Evolutionary conservation across 1,140 invertebrate species (phyloP).

Genomic region (Matsumurasca onukii): DNA sequence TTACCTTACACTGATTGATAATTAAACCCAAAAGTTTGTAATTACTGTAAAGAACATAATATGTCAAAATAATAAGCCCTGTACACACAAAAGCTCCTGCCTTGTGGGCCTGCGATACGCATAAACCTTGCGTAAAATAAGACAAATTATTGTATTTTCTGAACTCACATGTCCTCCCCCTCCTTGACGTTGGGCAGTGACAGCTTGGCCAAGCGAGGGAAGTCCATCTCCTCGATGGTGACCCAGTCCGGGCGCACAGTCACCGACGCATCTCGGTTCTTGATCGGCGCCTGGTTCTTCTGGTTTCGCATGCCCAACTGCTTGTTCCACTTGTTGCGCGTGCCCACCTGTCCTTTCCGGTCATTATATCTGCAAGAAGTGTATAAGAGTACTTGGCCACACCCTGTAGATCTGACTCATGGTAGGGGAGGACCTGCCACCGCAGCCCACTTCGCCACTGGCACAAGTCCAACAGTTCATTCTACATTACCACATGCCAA

Average conservation of each 20-base stretch:
- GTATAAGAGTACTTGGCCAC: too few species aligned
- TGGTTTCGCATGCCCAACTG: constrained; percentile 74
- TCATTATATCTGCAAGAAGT: constrained; percentile 46
- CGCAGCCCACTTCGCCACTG: too few species aligned
- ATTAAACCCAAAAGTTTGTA: too few species aligned
- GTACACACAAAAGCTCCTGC: too few species aligned
- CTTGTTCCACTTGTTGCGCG: constrained; percentile 79
- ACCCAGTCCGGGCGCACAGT: constrained; percentile 95
- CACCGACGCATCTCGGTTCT: constrained; percentile 97
- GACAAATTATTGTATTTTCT: neutral
- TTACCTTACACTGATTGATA: too few species aligned
- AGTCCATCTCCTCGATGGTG: constrained; percentile 99
- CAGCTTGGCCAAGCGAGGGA: constrained; percentile 90
- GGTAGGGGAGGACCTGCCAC: too few species aligned
- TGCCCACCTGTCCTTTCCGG: constrained; percentile 59
- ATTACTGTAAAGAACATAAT: too few species aligned
- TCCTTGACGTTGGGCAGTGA: constrained; percentile 88
- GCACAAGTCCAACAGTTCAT: too few species aligned
- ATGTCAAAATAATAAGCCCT: too few species aligned
- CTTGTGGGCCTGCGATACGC: too few species aligned
- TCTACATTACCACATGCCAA: too few species aligned
- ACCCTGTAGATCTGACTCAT: too few species aligned
- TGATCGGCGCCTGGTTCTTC: constrained; percentile 77
- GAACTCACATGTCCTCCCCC: constrained; percentile 64
- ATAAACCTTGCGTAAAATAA: neutral